Evolutionary conservation across 1,140 invertebrate species (phyloP).

Genomic region (Contarinia nasturtii): DNA sequence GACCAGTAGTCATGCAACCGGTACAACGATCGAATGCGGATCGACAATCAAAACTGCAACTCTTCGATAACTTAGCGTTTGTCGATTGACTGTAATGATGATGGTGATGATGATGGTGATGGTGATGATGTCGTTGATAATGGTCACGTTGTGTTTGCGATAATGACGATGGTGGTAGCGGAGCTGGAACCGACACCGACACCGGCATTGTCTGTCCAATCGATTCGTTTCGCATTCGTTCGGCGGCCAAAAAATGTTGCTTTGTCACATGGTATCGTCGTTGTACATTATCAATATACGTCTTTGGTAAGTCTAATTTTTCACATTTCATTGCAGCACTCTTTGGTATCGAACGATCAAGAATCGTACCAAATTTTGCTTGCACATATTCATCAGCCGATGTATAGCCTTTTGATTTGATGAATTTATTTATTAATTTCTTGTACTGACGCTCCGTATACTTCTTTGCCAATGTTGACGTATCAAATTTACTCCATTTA

Average conservation of each 20-base stretch:
- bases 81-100: neutral
- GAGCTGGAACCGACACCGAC: neutral
- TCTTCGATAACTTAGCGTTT: neutral
- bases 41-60: neutral
- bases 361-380: conserved; percentile 9
- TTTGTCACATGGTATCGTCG: neutral
- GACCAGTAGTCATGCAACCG: no score
- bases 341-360: conserved; percentile 3
- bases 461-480: neutral
- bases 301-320: neutral
- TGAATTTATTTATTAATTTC: conserved; percentile 12
- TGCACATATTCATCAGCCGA: conserved; percentile 12
- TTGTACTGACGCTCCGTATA: conserved; percentile 10
- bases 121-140: no score
- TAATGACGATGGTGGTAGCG: neutral
- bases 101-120: no score
- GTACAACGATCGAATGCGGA: neutral
- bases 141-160: neutral
- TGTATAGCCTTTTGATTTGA: conserved; percentile 9
- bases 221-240: neutral
- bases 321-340: neutral
- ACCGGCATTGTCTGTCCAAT: no score
- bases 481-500: neutral
- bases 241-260: neutral
- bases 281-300: neutral